Evolutionary conservation across 2,797 vertebrate species (phyloP), one percentile per base, ranked within the genome.

Genomic region (Ibycter americanus): DNA sequence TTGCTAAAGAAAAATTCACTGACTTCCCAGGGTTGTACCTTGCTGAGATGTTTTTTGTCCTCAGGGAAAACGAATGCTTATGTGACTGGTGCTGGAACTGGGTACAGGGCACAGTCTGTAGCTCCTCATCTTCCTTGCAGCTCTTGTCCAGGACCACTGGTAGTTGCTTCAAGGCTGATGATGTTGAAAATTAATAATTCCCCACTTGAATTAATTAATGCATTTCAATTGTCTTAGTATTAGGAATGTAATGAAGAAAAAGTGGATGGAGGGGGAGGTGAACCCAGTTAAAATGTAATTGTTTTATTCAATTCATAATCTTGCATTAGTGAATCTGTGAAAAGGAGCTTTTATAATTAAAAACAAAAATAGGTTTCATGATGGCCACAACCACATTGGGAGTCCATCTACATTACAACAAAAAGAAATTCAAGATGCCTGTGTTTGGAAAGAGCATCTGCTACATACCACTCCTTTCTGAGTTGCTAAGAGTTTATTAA

Each of bases 171-270:
- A 9, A 94, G 56, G 92, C 51, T 90, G 84, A 54, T 89, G 81
- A 91, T 78, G 58, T 76, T 86, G 56, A 78, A 97, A 96, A 94
- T 97, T 95, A 93, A 92, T 94, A 89, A 95, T 86, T 92, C 65
- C 92, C 79, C 36, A 23, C 78, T 97, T 94, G 38, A 97, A 95
- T 97, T 96, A 97, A 96, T 96, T 92, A 91, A 96, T 56, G 40
- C 36, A 83, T 82, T 96, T 96, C 31, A 9, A 52, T 95, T 96
- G 94, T 68, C 26, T 85, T 70, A 89, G 31, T 31, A 34, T 62
- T 81, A 86, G 51, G 25, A 83, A 88, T 52, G 51, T 88, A 96
- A 96, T 93, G 84, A 93, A 91, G 68, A 70, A 91, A 58, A 92
- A 91, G 76, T 58, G 55, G 38, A 66, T 79, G 55, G 70, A 90